phyloP scores from a whole-genome alignment of 2,888 invertebrate genomes.

The Strigamia maritima region DNA sequence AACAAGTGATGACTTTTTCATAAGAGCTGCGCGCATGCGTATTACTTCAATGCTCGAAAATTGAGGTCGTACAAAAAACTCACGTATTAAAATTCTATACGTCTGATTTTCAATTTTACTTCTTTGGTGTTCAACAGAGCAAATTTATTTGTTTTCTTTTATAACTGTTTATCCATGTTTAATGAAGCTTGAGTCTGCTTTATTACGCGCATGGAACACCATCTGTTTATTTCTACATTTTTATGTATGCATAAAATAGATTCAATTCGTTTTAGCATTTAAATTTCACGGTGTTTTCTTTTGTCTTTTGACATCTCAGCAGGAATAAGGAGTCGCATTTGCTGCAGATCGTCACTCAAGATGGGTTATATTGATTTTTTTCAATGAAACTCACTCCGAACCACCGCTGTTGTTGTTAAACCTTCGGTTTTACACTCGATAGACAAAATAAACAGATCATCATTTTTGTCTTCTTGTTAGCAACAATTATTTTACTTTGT shows the following conservation, averaged over 20 bases:
- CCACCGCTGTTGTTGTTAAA: slow-evolving; percentile 25
- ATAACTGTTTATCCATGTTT: too few species aligned
- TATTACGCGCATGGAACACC: too few species aligned
- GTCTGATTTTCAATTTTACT: too few species aligned
- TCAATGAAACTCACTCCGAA: slow-evolving; percentile 15
- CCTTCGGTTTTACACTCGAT: slow-evolving; percentile 13
- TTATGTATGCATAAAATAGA: not conserved
- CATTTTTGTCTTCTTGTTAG: not conserved
- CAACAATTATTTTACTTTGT: too few species aligned
- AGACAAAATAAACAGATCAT: slow-evolving; percentile 1
- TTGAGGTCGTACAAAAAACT: too few species aligned
- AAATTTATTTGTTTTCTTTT: too few species aligned
- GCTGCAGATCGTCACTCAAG: slow-evolving; percentile 20
- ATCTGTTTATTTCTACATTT: not conserved
- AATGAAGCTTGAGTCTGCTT: too few species aligned
- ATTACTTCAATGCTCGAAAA: too few species aligned
- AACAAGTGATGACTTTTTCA: too few species aligned
- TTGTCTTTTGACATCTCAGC: slow-evolving; percentile 15
- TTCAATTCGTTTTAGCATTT: not conserved
- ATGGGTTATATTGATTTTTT: slow-evolving; percentile 28
- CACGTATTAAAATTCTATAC: too few species aligned
- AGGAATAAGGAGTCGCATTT: slow-evolving; percentile 23
- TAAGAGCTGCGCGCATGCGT: too few species aligned
- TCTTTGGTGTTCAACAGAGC: too few species aligned
- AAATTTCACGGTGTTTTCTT: not conserved